A percentile compares a stretch with the other conserved stretches of the same genome.
phyloP scores from a whole-genome alignment of 2,113 vertebrate species.

The Pseudonaja textilis region DNA sequence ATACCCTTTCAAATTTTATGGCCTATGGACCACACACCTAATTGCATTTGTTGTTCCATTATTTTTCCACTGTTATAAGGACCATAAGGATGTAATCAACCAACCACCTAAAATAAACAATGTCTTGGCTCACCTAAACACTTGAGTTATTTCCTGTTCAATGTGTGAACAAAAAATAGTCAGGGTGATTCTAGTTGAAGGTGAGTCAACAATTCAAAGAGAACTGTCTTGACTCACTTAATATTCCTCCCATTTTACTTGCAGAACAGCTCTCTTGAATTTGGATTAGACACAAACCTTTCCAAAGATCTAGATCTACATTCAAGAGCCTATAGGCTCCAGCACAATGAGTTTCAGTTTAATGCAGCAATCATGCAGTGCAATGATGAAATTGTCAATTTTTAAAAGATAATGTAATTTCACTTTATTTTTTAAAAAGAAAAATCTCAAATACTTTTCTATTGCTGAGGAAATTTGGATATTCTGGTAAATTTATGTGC shows the following conservation, averaged over 20 bases:
- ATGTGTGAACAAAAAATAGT: not conserved
- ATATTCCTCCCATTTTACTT: not conserved
- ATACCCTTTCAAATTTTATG: not conserved
- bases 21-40: not conserved
- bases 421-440: too few relatives aligned
- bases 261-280: not conserved
- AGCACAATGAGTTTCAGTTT: not conserved
- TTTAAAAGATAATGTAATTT: not conserved
- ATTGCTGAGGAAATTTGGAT: too few relatives aligned
- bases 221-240: not conserved
- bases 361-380: not conserved
- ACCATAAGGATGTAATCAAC: not conserved
- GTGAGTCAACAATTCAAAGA: not conserved
- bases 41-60: not conserved
- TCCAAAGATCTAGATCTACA: not conserved
- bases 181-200: not conserved
- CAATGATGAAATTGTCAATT: not conserved
- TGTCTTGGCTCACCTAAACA: not conserved
- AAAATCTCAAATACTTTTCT: too few relatives aligned
- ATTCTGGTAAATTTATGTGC: too few relatives aligned
- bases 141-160: conserved; percentile 1
- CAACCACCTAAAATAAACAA: conserved; percentile 8
- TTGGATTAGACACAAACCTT: not conserved
- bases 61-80: not conserved
- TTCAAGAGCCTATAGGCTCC: not conserved